A percentile compares a stretch with the other conserved stretches of the same genome.
phyloP scores from a whole-genome alignment of 2,797 vertebrate species.

The Esox lucius region DNA sequence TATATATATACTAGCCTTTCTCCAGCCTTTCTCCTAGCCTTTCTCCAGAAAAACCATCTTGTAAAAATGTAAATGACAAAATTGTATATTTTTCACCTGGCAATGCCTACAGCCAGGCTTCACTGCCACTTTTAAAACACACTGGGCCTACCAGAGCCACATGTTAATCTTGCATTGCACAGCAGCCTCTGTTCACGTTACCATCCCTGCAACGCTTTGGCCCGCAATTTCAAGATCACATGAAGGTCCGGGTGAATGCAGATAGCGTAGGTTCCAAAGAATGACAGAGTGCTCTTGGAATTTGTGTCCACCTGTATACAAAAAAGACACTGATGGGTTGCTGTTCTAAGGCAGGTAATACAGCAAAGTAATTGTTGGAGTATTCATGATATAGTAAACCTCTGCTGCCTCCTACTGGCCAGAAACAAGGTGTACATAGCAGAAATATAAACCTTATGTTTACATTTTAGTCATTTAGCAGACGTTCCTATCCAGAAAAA shows the following conservation, averaged over 20 bases:
- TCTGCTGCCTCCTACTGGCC: background rate
- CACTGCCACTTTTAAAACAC: constrained; percentile 51
- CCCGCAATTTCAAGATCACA: background rate
- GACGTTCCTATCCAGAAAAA: background rate
- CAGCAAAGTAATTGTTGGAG: background rate
- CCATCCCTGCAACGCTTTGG: background rate
- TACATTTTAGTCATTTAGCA: background rate
- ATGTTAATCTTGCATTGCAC: background rate
- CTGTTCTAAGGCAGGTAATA: background rate
- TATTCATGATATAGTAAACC: background rate
- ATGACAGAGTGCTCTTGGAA: background rate
- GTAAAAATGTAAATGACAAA: no score
- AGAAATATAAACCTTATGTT: background rate
- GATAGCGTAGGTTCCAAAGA: background rate
- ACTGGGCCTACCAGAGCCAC: background rate
- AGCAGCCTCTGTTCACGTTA: background rate
- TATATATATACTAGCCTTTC: no score
- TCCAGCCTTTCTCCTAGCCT: no score
- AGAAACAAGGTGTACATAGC: background rate
- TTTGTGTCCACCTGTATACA: background rate
- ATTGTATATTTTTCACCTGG: no score
- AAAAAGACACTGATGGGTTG: background rate
- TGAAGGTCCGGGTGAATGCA: background rate
- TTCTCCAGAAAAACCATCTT: no score
- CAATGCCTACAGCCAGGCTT: constrained; percentile 28